These are phyloP conservation scores for Chrysemys picta DNA, from an alignment of 2,113 vertebrate genomes.

Conservation along the genomic window DNA sequence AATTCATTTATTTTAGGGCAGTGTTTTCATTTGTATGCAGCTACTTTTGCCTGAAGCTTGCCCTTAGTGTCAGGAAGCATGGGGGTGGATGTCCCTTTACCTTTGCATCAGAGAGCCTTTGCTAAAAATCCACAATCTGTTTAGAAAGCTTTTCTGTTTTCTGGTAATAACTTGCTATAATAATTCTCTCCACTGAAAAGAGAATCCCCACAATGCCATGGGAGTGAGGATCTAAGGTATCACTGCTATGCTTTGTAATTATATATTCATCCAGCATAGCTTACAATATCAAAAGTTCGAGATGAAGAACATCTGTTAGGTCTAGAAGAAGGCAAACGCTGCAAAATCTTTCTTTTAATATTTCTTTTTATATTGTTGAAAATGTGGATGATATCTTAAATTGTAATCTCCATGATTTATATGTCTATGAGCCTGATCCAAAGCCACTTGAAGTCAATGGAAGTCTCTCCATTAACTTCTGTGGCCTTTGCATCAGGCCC, in stretches of 20 bases:
- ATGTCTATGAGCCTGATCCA: background rate
- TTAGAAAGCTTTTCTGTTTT: background rate
- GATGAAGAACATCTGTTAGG: background rate
- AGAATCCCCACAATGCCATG: background rate
- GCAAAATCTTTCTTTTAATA: background rate
- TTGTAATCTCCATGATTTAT: no score
- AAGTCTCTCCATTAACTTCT: background rate
- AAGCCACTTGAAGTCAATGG: background rate
- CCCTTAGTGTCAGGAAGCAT: background rate
- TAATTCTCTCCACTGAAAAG: background rate
- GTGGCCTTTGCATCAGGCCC: background rate
- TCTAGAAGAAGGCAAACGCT: background rate
- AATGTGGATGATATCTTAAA: background rate
- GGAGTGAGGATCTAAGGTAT: background rate
- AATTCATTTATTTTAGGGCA: background rate
- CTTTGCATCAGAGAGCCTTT: background rate
- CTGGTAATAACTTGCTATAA: background rate
- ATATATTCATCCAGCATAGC: background rate
- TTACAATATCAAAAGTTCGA: background rate
- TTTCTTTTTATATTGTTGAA: background rate
- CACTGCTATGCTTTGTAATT: background rate
- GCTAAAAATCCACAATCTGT: background rate
- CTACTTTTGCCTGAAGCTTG: constrained; percentile 7
- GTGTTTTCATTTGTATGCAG: background rate
- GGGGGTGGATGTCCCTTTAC: background rate